These are phyloP conservation scores for Troides oblongomaculatus DNA, from an alignment of 2,888 invertebrate species.

Conservation along the genomic window DNA sequence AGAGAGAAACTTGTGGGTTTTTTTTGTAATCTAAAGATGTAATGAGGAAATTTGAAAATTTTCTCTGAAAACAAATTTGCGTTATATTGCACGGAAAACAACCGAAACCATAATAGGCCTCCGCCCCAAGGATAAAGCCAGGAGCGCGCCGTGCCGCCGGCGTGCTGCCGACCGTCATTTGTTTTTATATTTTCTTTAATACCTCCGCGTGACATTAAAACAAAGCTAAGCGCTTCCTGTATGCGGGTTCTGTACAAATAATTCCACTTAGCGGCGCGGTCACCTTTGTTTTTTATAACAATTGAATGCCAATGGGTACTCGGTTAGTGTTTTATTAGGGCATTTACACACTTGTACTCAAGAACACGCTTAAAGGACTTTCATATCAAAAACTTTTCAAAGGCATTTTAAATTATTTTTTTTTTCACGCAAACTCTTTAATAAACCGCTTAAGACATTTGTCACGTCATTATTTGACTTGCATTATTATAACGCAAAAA, in stretches of 20 bases:
- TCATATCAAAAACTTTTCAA: background rate
- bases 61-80: constrained; percentile 22
- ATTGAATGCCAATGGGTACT: constrained; percentile 40
- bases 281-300: constrained; percentile 44
- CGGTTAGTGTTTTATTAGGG: constrained; percentile 34
- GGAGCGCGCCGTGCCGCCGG: constrained; percentile 31
- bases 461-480: no score
- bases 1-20: background rate
- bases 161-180: constrained; percentile 39
- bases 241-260: constrained; percentile 52
- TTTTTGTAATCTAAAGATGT: constrained; percentile 1
- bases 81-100: constrained; percentile 26
- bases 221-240: constrained; percentile 62
- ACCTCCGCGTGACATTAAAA: constrained; percentile 52
- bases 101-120: constrained; percentile 28
- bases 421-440: background rate
- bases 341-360: constrained; percentile 2
- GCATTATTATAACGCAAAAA: no score
- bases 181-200: constrained; percentile 44
- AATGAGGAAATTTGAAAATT: constrained; percentile 24
- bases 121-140: constrained; percentile 29
- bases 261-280: constrained; percentile 54
- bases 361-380: background rate
- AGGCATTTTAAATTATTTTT: background rate
- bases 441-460: background rate